These are phyloP conservation scores for Pinna nobilis DNA, from an alignment of 1,140 invertebrate genomes.

Conservation along the genomic window DNA sequence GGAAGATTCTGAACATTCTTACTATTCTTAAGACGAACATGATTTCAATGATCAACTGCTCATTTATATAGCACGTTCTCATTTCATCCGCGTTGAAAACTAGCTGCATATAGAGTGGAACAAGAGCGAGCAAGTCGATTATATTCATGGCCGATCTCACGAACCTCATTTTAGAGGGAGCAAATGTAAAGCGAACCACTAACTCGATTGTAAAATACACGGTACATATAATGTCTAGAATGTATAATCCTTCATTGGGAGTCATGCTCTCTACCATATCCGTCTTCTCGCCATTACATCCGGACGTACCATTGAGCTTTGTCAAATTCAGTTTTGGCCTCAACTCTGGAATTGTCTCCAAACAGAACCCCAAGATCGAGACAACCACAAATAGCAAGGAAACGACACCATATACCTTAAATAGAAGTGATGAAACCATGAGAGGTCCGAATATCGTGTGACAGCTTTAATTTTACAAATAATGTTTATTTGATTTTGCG, in stretches of 20 bases:
- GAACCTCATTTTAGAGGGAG: conserved; percentile 74
- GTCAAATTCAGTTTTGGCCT: conserved; percentile 82
- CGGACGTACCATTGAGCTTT: conserved; percentile 4
- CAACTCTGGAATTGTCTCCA: conserved; percentile 92
- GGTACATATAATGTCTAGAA: conserved; percentile 73
- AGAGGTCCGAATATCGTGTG: neutral
- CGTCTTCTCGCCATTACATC: conserved; percentile 28
- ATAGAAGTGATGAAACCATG: conserved; percentile 28
- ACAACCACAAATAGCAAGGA: conserved; percentile 94
- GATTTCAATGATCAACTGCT: conserved; percentile 65
- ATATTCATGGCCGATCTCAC: conserved; percentile 75
- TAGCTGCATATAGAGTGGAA: conserved; percentile 74
- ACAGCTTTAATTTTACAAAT: no score
- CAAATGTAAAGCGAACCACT: conserved; percentile 73
- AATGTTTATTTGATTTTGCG: no score
- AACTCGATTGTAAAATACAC: conserved; percentile 76
- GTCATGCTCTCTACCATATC: conserved; percentile 35
- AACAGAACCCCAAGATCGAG: conserved; percentile 92
- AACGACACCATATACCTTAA: conserved; percentile 85
- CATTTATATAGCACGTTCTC: conserved; percentile 65
- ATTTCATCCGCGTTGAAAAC: conserved; percentile 57
- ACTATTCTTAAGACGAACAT: conserved; percentile 71
- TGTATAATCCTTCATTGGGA: conserved; percentile 57
- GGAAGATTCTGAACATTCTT: conserved; percentile 72
- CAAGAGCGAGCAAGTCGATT: conserved; percentile 75